phyloP scores from a whole-genome alignment of 2,888 invertebrate species.

The Amphipyra tragopoginis region DNA sequence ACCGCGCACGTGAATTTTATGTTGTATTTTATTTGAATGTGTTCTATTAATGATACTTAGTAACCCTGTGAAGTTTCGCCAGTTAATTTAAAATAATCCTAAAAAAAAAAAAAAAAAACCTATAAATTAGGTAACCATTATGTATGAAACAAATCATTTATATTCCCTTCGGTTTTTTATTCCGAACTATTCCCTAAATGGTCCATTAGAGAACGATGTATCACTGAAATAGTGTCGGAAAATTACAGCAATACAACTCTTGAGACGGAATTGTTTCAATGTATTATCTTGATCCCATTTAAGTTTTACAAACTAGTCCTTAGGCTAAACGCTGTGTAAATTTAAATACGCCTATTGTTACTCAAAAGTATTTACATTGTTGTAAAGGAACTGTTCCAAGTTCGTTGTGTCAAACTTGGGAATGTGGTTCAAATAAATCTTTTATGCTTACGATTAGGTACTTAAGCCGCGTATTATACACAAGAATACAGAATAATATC shows the following conservation, averaged over 20 bases:
- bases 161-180: slow-evolving; percentile 33
- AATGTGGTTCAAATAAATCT: slow-evolving; percentile 29
- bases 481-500: neutral
- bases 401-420: slow-evolving; percentile 33
- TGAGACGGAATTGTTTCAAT: slow-evolving; percentile 49
- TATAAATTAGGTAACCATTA: slow-evolving; percentile 8
- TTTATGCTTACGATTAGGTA: slow-evolving; percentile 14
- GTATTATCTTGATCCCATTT: slow-evolving; percentile 57
- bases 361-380: slow-evolving; percentile 48
- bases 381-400: slow-evolving; percentile 23
- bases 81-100: too few relatives aligned
- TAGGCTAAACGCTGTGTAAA: slow-evolving; percentile 43
- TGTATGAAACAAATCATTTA: slow-evolving; percentile 27
- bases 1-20: too few relatives aligned
- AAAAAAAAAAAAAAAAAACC: too few relatives aligned
- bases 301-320: slow-evolving; percentile 58
- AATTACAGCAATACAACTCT: slow-evolving; percentile 32
- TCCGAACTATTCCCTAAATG: slow-evolving; percentile 40
- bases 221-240: slow-evolving; percentile 35
- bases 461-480: slow-evolving; percentile 3
- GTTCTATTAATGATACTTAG: too few relatives aligned
- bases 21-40: too few relatives aligned
- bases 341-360: slow-evolving; percentile 50
- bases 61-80: too few relatives aligned
- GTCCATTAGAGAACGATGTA: slow-evolving; percentile 51